A percentile compares a stretch with the other conserved stretches of the same genome.
Conservation (phyloP, 1,140 invertebrate species). For the Anadara kagoshimensis region DNA sequence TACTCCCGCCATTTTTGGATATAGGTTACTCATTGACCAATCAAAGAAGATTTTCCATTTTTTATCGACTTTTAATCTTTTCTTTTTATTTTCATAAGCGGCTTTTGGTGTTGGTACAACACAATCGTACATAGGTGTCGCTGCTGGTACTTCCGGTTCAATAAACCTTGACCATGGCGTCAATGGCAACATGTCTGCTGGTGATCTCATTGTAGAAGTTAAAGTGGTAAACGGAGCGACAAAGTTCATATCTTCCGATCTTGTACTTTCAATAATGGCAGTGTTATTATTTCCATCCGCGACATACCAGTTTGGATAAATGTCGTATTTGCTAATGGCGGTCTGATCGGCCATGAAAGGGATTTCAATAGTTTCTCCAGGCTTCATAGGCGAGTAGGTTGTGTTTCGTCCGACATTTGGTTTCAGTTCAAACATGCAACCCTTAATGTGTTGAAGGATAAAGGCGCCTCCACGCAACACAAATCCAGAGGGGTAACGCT, state of each 20-base stretch:
- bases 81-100: slow-evolving; percentile 5
- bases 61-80: slow-evolving; percentile 32
- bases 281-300: slow-evolving; percentile 40
- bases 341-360: slow-evolving; percentile 42
- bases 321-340: slow-evolving; percentile 52
- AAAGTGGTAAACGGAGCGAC: slow-evolving; percentile 45
- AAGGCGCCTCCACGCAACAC: no score
- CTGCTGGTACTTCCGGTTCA: slow-evolving; percentile 40
- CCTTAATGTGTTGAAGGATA: slow-evolving; percentile 45
- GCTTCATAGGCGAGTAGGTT: slow-evolving; percentile 32
- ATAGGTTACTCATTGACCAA: no score
- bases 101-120: slow-evolving; percentile 50
- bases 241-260: slow-evolving; percentile 38
- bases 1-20: no score
- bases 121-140: slow-evolving; percentile 26
- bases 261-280: slow-evolving; percentile 45
- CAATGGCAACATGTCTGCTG: slow-evolving; percentile 43
- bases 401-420: slow-evolving; percentile 36
- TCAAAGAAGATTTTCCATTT: slow-evolving; percentile 24
- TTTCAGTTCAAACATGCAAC: slow-evolving; percentile 50
- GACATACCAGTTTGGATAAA: slow-evolving; percentile 60
- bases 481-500: no score
- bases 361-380: slow-evolving; percentile 41
- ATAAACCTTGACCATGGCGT: slow-evolving; percentile 40
- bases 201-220: slow-evolving; percentile 48